phyloP scores from a whole-genome alignment of 2,888 invertebrate species.

The Parapristionchus giblindavisi region DNA sequence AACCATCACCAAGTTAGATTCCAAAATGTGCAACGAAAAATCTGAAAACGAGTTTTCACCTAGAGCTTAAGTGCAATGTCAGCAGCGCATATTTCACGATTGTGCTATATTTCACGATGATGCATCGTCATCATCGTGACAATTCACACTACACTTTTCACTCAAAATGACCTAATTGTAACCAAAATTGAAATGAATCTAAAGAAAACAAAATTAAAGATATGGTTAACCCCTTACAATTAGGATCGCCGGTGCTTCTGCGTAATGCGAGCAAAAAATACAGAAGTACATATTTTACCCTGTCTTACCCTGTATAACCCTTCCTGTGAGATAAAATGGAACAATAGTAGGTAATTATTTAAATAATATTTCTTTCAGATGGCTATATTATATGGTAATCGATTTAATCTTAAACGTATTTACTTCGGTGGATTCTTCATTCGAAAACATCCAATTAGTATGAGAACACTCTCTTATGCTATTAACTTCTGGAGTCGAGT shows the following conservation, averaged over 20 bases:
- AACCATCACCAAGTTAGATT: too few relatives aligned
- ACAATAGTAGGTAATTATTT: not conserved
- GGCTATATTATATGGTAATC: slow-evolving; percentile 78
- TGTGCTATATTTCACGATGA: too few relatives aligned
- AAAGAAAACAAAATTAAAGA: not conserved
- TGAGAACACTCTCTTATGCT: slow-evolving; percentile 79
- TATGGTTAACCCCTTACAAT: not conserved
- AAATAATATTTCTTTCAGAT: slow-evolving; percentile 72
- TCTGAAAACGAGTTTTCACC: too few relatives aligned
- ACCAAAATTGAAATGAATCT: not conserved
- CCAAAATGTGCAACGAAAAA: too few relatives aligned
- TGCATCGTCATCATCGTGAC: too few relatives aligned
- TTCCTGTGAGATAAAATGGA: not conserved
- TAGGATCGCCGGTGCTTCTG: not conserved
- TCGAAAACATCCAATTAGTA: slow-evolving; percentile 78
- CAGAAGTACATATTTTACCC: not conserved
- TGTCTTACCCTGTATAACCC: not conserved
- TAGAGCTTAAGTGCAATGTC: too few relatives aligned
- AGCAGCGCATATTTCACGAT: too few relatives aligned
- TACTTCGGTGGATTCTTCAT: slow-evolving; percentile 81
- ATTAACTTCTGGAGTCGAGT: slow-evolving; percentile 80
- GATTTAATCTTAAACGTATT: slow-evolving; percentile 77
- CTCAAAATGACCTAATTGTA: too few relatives aligned
- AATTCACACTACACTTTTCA: too few relatives aligned
- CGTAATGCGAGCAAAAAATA: not conserved